phyloP scores from a whole-genome alignment of 1,140 invertebrate species.

The Temnothorax curvispinosus region DNA sequence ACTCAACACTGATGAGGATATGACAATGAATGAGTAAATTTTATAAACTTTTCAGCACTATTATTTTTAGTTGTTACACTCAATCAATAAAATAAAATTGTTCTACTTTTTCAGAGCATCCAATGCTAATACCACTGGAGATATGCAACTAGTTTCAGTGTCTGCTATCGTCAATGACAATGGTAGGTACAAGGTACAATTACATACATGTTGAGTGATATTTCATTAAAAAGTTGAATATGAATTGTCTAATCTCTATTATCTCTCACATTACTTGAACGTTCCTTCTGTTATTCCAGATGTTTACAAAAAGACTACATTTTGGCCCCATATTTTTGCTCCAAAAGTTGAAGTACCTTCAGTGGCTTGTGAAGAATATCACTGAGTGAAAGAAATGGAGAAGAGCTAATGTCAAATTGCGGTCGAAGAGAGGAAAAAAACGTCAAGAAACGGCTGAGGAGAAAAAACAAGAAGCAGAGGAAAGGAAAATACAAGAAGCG shows the following conservation, averaged over 20 bases:
- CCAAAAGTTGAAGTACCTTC: slow-evolving; percentile 1
- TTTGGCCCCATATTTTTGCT: background rate
- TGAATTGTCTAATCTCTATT: background rate
- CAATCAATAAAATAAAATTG: background rate
- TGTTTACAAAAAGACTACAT: slow-evolving; percentile 2
- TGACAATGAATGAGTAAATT: background rate
- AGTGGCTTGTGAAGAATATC: slow-evolving; percentile 23
- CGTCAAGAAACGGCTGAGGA: background rate
- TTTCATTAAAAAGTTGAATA: slow-evolving; percentile 8
- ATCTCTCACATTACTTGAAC: slow-evolving; percentile 2
- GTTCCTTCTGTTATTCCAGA: slow-evolving; percentile 16
- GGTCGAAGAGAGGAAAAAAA: slow-evolving; percentile 1
- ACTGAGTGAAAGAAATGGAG: slow-evolving; percentile 11
- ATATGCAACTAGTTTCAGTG: background rate
- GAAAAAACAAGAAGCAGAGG: background rate
- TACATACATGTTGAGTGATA: background rate
- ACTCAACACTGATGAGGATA: background rate
- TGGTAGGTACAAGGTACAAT: background rate
- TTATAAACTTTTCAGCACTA: background rate
- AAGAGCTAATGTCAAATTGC: slow-evolving; percentile 15
- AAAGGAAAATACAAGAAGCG: background rate
- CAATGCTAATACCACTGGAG: background rate
- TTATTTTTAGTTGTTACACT: slow-evolving; percentile 3
- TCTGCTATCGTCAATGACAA: background rate
- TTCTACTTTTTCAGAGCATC: slow-evolving; percentile 20